Evolutionary conservation across 2,113 vertebrate genomes (phyloP).

Genomic region (Halichoeres trimaculatus): DNA sequence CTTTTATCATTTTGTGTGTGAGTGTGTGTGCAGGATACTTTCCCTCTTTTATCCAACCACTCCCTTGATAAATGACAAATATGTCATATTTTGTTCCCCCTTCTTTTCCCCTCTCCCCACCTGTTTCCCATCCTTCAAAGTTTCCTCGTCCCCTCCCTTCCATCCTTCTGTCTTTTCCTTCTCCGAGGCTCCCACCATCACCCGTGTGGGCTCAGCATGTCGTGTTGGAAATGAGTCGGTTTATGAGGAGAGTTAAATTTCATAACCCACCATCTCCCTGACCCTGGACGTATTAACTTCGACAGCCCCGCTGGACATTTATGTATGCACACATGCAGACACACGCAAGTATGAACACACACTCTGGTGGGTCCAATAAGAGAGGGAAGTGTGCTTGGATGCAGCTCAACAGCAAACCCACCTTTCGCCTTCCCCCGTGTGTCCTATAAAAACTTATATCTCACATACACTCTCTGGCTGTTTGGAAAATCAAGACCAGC

Average conservation of each 20-base stretch:
- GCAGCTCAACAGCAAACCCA: slow-evolving; percentile 58
- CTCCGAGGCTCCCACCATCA: slow-evolving; percentile 8
- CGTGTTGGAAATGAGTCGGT: slow-evolving; percentile 64
- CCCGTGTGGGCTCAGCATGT: slow-evolving; percentile 36
- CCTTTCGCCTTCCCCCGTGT: slow-evolving; percentile 44
- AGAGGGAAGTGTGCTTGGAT: slow-evolving; percentile 67
- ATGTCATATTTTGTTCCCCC: not conserved
- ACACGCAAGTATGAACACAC: slow-evolving; percentile 11
- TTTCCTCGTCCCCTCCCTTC: not conserved
- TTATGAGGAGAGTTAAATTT: slow-evolving; percentile 72
- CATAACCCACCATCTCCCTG: slow-evolving; percentile 66
- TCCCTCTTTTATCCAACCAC: too few species aligned
- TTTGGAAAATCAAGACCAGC: slow-evolving; percentile 55
- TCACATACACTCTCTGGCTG: slow-evolving; percentile 10
- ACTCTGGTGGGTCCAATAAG: slow-evolving; percentile 60
- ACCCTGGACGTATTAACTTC: slow-evolving; percentile 63
- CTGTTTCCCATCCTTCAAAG: not conserved
- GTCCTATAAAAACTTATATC: slow-evolving; percentile 45
- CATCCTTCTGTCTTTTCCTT: not conserved
- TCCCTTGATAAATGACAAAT: too few species aligned
- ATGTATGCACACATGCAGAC: slow-evolving; percentile 24
- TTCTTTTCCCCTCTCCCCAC: not conserved
- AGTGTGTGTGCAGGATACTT: too few species aligned
- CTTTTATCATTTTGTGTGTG: too few species aligned
- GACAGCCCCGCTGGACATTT: slow-evolving; percentile 44